Percentiles rank a stretch among this genome's conserved stretches.
These are phyloP conservation scores for Pemphredon lugubris DNA, from an alignment of 2,888 invertebrate genomes.

Conservation along the genomic window DNA sequence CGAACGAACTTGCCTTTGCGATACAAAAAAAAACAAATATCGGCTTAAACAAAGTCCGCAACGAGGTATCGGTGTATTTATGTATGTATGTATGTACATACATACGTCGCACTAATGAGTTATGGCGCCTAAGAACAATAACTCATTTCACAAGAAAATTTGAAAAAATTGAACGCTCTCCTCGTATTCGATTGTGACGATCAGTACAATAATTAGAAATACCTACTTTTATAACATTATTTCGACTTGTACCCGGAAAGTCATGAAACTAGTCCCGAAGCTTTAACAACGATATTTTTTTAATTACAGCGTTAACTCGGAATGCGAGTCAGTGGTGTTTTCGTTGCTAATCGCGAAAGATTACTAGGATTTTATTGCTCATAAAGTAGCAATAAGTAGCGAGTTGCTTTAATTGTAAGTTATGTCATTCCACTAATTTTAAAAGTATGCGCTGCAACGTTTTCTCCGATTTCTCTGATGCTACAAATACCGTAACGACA, in stretches of 20 bases:
- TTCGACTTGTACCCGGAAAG: too few species aligned
- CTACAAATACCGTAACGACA: neutral
- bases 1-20: too few species aligned
- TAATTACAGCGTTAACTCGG: neutral
- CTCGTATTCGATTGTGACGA: conserved; percentile 2
- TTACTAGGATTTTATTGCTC: conserved; percentile 46
- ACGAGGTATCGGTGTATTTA: too few species aligned
- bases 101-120: too few species aligned
- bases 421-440: conserved; percentile 41
- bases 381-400: conserved; percentile 44
- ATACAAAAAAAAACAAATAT: too few species aligned
- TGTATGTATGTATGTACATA: too few species aligned
- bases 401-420: conserved; percentile 30
- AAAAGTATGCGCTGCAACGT: conserved; percentile 12
- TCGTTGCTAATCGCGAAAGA: conserved; percentile 12
- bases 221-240: too few species aligned
- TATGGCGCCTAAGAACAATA: too few species aligned
- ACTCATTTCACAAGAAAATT: neutral
- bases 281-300: conserved; percentile 38
- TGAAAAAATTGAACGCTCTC: conserved; percentile 30
- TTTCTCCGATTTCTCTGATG: neutral
- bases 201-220: conserved; percentile 4
- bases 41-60: too few species aligned
- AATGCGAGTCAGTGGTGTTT: conserved; percentile 5
- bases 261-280: conserved; percentile 42